Evolutionary conservation across 1,140 invertebrate species (phyloP), one percentile per base, ranked within the genome.

Genomic region (Cryptotermes secundus): DNA sequence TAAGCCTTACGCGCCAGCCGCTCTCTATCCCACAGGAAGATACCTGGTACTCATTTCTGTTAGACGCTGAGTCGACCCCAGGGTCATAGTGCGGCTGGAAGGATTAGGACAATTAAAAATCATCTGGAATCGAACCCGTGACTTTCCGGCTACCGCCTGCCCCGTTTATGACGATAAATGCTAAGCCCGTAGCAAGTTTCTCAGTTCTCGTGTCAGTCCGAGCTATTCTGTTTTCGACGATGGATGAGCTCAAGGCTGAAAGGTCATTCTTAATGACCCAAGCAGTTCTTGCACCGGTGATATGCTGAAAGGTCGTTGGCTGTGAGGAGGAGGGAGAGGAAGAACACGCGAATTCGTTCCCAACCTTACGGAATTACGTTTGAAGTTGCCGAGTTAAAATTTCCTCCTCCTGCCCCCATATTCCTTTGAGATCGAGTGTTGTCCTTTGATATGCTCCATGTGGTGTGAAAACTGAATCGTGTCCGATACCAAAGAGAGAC

Each of bases 241-340:
- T 49, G 59, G n/a, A 72, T 31, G n/a, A 72, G 4, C 59, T 31
- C 59, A 31, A 16, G 59, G n/a, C 59, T 72, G 59, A 72, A 72
- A 72, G 59, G n/a, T 72, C 59, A 72, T 72, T 72, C 59, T 72
- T 72, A 72, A 72, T 72, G 59, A 72, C 59, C 59, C 59, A 72
- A 31, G 59, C 59, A n/a, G 14, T 9, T 72, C 59, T 72, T 7
- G 59, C 45, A 49, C 22, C 19, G 6, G 45, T 22, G 45, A 49
- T 49, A 49, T 49, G 45, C n/a, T 72, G 26, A 72, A 59, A 72
- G 59, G 59, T 72, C 59, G 59, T 9, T 1, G 0, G 16, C 26
- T 31, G 4, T 10, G 59, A 72, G n/a, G 26, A 59, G 22, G 7
- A 22, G 53, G 26, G 22, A 19, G 53, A 72, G 14, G 1, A 16